A percentile compares a stretch with the other conserved stretches of the same genome.
Evolutionary conservation across 2,797 vertebrate species (phyloP).

Genomic region (Emydoidea blandingii): DNA sequence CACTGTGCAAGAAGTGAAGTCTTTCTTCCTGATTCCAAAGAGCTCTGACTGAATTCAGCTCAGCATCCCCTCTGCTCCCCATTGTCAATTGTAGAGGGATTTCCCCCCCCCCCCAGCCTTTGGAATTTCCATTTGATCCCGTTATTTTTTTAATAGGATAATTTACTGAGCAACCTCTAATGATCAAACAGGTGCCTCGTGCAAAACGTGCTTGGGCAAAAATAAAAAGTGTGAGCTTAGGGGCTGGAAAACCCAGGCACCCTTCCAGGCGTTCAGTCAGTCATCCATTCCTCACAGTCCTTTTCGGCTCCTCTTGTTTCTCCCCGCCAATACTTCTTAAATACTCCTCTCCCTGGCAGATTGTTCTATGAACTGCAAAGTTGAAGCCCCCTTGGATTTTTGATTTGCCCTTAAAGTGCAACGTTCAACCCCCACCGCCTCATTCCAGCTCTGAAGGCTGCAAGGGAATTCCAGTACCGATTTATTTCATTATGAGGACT

Average conservation of each 20-base stretch:
- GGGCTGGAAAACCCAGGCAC: not conserved
- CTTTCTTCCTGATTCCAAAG: slow-evolving; percentile 60
- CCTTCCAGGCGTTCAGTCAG: slow-evolving; percentile 36
- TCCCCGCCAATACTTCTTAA: slow-evolving; percentile 38
- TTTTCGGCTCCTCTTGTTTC: slow-evolving; percentile 23
- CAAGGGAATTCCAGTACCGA: slow-evolving; percentile 37
- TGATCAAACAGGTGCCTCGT: not conserved
- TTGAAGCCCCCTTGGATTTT: slow-evolving; percentile 42
- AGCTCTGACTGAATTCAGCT: slow-evolving; percentile 64
- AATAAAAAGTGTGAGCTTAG: not conserved
- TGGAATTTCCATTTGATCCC: slow-evolving; percentile 45
- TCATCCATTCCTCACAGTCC: not conserved
- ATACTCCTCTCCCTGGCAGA: slow-evolving; percentile 26
- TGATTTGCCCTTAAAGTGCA: not conserved
- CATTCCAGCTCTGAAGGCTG: not conserved
- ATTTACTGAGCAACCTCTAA: not conserved
- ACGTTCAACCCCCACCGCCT: not conserved
- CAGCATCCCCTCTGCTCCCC: slow-evolving; percentile 13
- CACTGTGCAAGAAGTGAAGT: slow-evolving; percentile 62
- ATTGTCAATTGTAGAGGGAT: slow-evolving; percentile 18
- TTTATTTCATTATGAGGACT: not conserved
- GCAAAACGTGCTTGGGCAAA: slow-evolving; percentile 12
- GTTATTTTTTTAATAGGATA: slow-evolving; percentile 64
- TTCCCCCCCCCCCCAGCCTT: not conserved
- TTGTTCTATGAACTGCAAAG: slow-evolving; percentile 50